Percentiles rank a stretch among this genome's conserved stretches.
These are phyloP conservation scores for Gobio gobio DNA, from an alignment of 2,113 vertebrate genomes.

Conservation along the genomic window DNA sequence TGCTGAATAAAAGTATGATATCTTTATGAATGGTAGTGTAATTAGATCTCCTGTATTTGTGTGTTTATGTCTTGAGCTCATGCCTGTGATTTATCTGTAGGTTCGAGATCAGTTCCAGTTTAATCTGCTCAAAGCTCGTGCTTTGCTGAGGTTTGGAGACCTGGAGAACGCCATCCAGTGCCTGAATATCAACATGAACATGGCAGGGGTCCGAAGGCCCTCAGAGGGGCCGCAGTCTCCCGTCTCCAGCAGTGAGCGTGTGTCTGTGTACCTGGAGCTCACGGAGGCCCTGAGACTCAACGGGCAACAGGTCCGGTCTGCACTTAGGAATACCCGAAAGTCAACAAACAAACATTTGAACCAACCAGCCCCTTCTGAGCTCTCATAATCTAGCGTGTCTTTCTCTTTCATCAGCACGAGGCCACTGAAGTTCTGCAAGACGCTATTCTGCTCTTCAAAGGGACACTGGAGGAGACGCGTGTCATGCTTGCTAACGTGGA, in stretches of 20 bases:
- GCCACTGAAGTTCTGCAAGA: slow-evolving; percentile 81
- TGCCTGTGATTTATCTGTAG: slow-evolving; percentile 52
- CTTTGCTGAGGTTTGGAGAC: slow-evolving; percentile 71
- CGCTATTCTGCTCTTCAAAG: slow-evolving; percentile 71
- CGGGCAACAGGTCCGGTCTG: slow-evolving; percentile 74
- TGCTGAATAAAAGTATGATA: not conserved
- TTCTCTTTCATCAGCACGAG: slow-evolving; percentile 71
- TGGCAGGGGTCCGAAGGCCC: slow-evolving; percentile 61
- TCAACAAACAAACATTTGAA: not conserved
- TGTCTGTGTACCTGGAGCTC: slow-evolving; percentile 75
- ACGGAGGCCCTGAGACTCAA: slow-evolving; percentile 73
- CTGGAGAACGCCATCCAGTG: slow-evolving; percentile 71
- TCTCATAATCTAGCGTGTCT: not conserved
- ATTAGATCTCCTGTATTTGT: not conserved
- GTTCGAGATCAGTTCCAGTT: slow-evolving; percentile 77
- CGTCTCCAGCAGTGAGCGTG: slow-evolving; percentile 64
- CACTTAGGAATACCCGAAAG: not conserved
- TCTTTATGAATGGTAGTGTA: not conserved
- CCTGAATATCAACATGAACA: slow-evolving; percentile 69
- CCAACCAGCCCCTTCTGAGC: too few relatives aligned
- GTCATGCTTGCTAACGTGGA: slow-evolving; percentile 77
- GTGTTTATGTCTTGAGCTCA: not conserved
- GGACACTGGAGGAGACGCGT: slow-evolving; percentile 71
- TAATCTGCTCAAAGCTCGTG: slow-evolving; percentile 75
- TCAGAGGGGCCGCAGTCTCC: slow-evolving; percentile 17